Conservation (phyloP, 64 coral and sea anemone species). For the Montipora sp. region DNA sequence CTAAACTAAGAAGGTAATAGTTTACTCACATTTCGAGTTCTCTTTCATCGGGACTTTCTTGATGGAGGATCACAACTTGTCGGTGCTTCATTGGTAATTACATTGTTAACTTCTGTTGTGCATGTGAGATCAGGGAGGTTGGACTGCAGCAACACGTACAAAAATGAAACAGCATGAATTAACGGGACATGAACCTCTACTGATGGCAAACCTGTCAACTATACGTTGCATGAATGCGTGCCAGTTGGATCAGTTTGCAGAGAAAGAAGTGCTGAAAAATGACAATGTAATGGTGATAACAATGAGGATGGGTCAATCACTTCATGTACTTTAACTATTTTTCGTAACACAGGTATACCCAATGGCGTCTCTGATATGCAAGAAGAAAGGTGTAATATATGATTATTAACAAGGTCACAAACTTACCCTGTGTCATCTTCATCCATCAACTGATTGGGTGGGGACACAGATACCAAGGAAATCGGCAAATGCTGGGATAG, state of each 20-base stretch:
- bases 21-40: constrained; percentile 7
- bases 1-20: not conserved
- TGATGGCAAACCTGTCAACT: not conserved
- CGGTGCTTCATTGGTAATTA: not conserved
- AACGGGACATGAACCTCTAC: not conserved
- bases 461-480: not conserved
- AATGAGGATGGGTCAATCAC: not conserved
- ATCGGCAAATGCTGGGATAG: not conserved
- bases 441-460: constrained; percentile 8
- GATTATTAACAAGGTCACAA: constrained; percentile 5
- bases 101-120: not conserved
- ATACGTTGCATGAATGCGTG: not conserved
- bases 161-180: not conserved
- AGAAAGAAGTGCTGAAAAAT: constrained; percentile 12
- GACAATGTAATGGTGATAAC: not conserved
- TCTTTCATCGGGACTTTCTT: not conserved
- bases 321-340: not conserved
- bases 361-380: not conserved
- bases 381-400: not conserved
- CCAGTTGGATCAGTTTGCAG: not conserved
- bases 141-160: not conserved
- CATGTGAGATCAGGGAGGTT: not conserved
- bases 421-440: constrained; percentile 18
- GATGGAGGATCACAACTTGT: not conserved
- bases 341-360: not conserved